Evolutionary conservation across 2,888 invertebrate genomes (phyloP).

Genomic region (Pseudeuparius sepicola): DNA sequence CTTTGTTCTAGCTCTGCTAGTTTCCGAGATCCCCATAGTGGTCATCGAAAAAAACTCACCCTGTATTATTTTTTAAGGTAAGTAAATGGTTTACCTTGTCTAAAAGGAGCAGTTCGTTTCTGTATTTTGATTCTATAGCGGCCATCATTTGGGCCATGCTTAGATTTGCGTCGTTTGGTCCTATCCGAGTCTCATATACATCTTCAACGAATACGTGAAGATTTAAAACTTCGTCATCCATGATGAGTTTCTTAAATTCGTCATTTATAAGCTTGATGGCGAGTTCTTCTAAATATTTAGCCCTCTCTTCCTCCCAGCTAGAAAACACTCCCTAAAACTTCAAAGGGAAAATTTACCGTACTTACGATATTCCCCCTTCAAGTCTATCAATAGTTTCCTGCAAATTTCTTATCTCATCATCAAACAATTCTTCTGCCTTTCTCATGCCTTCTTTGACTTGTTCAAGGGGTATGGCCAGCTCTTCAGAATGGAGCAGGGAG

Average conservation of each 20-base stretch:
- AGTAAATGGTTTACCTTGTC: constrained; percentile 42
- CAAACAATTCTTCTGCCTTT: constrained; percentile 37
- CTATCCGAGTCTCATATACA: constrained; percentile 50
- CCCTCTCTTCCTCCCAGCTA: constrained; percentile 44
- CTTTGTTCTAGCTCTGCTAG: too few species aligned
- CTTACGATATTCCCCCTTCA: constrained; percentile 37
- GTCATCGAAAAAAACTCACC: too few species aligned
- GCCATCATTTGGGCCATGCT: constrained; percentile 47
- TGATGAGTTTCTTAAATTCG: constrained; percentile 47
- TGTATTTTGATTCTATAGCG: constrained; percentile 48
- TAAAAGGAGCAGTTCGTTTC: constrained; percentile 39
- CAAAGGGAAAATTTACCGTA: constrained; percentile 11
- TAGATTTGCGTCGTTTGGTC: constrained; percentile 48
- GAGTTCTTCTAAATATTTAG: constrained; percentile 42
- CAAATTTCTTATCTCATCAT: constrained; percentile 37
- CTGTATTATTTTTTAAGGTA: too few species aligned
- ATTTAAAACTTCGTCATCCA: constrained; percentile 46
- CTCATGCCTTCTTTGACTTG: constrained; percentile 42
- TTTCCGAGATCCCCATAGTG: too few species aligned
- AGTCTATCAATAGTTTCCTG: constrained; percentile 38
- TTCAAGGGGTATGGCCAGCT: constrained; percentile 44
- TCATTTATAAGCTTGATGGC: constrained; percentile 47
- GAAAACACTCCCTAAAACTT: too few species aligned
- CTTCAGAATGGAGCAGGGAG: constrained; percentile 50
- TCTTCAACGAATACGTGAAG: constrained; percentile 52